Evolutionary conservation across 1,140 invertebrate genomes (phyloP), one percentile per base, ranked within the genome.

Genomic region (Trichomalopsis sarcophagae): DNA sequence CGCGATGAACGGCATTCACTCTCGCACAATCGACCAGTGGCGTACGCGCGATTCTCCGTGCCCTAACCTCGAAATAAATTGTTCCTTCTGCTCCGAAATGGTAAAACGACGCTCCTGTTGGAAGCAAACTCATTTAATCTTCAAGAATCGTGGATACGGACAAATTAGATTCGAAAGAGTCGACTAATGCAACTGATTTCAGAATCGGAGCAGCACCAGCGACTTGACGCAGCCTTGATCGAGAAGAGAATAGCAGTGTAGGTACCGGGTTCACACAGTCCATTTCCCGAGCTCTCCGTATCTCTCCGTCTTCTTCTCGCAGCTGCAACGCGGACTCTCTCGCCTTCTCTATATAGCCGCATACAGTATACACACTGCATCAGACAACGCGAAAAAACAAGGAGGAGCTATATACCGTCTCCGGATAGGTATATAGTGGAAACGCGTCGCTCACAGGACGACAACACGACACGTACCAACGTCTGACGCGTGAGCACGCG

Each of bases 401-500:
- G 55, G 55, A 62, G 55, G 55, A 62, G 55, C 55, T 62, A 14
- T 50, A n/a, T 62, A 17, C 55, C 17, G 55, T n/a, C 27, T 27
- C 21, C 55, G 55, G 21, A 21, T 62, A 10, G 7, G 55, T 62
- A 62, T 21, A 50, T 7, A n/a, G 55, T n/a, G 55, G 55, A 62
- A 62, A n/a, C 4, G 55, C 55, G 6, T 62, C 55, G 55, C 3
- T 5, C 17, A 62, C 14, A 17, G 17, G 17, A 62, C 6, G 55
- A 62, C 17, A 62, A 62, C 47, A 62, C 55, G 55, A 62, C 55
- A 62, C 55, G 55, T 62, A 62, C 55, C 17, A 62, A 21, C 55
- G 55, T 62, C 55, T 62, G 55, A 62, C 55, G 55, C 55, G 55
- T 62, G 55, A 62, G 50, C 74, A 80, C 77, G 83, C 69, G 69